Conservation (phyloP, 2,113 vertebrate genomes). For the Nothocercus nigrocapillus region DNA sequence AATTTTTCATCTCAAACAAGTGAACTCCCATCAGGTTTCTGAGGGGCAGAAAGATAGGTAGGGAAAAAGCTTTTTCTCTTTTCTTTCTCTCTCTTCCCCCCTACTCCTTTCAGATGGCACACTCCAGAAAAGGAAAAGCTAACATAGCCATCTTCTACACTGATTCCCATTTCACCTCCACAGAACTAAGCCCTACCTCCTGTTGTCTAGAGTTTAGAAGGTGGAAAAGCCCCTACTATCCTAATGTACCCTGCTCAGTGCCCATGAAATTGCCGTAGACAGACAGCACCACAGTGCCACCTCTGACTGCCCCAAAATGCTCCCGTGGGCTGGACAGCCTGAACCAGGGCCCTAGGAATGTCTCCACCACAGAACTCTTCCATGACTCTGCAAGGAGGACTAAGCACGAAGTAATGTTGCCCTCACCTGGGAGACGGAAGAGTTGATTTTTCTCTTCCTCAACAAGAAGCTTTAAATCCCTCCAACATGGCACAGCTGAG, state of each 20-base stretch:
- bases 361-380: neutral
- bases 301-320: neutral
- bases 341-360: neutral
- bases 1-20: neutral
- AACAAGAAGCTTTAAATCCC: neutral
- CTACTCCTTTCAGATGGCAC: neutral
- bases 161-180: neutral
- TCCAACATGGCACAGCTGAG: neutral
- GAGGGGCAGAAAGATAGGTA: fast-evolving
- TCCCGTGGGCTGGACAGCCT: neutral
- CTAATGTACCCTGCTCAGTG: too few species aligned
- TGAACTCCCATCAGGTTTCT: neutral
- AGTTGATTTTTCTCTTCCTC: neutral
- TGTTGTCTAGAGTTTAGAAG: neutral
- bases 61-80: neutral
- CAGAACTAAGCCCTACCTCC: neutral
- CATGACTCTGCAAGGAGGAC: neutral
- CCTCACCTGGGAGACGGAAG: neutral
- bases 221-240: neutral
- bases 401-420: neutral
- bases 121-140: neutral
- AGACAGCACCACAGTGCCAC: too few species aligned
- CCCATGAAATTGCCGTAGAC: too few species aligned
- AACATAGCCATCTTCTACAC: neutral
- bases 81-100: neutral